Percentiles rank a stretch among this genome's conserved stretches.
Conservation (phyloP, 2,888 invertebrate species). For the Cataglyphis albicans region DNA sequence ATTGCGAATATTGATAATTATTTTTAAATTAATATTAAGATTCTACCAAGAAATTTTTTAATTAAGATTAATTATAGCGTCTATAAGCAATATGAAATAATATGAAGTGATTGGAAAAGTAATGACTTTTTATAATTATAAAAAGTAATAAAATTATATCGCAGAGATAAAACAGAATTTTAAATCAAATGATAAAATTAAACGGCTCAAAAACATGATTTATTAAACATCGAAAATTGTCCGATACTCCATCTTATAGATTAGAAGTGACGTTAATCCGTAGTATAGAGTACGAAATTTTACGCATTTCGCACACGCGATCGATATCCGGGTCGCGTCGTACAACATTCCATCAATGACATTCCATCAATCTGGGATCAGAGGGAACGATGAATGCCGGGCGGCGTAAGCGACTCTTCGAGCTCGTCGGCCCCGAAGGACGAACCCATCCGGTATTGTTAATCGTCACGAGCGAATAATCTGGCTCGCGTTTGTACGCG, state of each 20-base stretch:
- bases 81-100: neutral
- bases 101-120: neutral
- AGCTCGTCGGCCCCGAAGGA: conserved; percentile 34
- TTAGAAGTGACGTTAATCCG: conserved; percentile 17
- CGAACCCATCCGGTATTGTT: conserved; percentile 64
- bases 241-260: neutral
- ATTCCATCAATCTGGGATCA: conserved; percentile 42
- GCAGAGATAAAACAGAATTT: neutral
- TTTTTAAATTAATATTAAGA: neutral
- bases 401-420: conserved; percentile 39
- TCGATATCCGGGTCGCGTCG: conserved; percentile 34
- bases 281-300: conserved; percentile 19
- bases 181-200: neutral
- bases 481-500: conserved; percentile 61
- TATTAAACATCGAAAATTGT: neutral
- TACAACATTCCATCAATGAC: conserved; percentile 45
- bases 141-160: neutral
- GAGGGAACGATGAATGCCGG: conserved; percentile 27
- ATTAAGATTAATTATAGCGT: neutral
- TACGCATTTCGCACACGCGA: conserved; percentile 39
- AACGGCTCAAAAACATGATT: neutral
- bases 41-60: neutral
- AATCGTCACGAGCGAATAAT: conserved; percentile 73
- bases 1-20: neutral
- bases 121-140: neutral